Evolutionary conservation across 2,888 invertebrate species (phyloP).

Genomic region (Eupelmus urozonus): DNA sequence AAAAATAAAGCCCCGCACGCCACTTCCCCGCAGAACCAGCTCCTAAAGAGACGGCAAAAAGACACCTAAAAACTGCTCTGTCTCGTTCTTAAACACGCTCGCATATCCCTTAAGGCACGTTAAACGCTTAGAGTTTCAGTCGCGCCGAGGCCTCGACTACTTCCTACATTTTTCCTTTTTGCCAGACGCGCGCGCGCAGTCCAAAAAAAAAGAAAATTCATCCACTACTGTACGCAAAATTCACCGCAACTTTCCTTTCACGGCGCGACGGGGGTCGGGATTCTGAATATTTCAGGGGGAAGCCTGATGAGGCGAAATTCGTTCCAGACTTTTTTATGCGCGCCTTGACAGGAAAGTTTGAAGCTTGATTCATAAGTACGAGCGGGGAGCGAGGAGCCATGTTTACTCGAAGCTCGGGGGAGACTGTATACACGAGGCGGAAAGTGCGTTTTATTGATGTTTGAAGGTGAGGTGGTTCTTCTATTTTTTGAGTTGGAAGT

Average conservation of each 20-base stretch:
- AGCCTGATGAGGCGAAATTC: constrained; percentile 41
- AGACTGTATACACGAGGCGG: neutral
- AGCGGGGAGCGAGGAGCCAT: neutral
- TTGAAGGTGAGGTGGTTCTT: no score
- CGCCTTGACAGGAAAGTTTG: neutral
- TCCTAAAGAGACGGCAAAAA: no score
- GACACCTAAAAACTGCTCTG: no score
- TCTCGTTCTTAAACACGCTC: no score
- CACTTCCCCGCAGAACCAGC: neutral
- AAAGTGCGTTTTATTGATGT: neutral
- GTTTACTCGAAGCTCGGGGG: neutral
- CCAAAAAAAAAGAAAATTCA: neutral
- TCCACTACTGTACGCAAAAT: constrained; percentile 19
- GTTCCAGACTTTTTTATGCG: constrained; percentile 6
- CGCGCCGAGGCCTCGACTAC: neutral
- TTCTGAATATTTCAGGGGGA: constrained; percentile 39
- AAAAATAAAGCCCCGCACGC: constrained; percentile 1
- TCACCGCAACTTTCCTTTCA: constrained; percentile 44
- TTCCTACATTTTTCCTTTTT: constrained; percentile 10
- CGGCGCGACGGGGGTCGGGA: constrained; percentile 51
- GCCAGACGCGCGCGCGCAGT: neutral
- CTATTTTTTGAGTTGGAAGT: no score
- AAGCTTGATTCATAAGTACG: neutral
- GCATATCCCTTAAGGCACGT: constrained; percentile 11
- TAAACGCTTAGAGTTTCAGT: constrained; percentile 19